These are phyloP conservation scores for Metalampra italica DNA, from an alignment of 2,888 invertebrate species.

Conservation along the genomic window DNA sequence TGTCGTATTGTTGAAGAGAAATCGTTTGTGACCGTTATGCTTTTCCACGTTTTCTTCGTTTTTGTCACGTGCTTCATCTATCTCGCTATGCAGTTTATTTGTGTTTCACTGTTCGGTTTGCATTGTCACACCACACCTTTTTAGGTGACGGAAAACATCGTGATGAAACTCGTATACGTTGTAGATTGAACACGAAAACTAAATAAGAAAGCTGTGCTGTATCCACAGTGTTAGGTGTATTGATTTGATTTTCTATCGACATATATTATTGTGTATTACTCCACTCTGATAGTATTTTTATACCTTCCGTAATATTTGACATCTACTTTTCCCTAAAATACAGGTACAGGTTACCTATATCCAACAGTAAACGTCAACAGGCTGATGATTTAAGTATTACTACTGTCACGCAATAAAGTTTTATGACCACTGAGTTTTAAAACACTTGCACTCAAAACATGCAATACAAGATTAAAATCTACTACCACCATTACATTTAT, in stretches of 20 bases:
- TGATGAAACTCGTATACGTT: no score
- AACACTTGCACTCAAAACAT: slow-evolving; percentile 1
- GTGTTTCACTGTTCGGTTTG: slow-evolving; percentile 2
- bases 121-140: no score
- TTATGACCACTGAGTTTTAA: not conserved
- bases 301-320: no score
- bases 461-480: slow-evolving; percentile 5
- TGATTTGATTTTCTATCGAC: no score
- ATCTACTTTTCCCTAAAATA: no score
- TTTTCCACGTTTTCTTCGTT: slow-evolving; percentile 53
- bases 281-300: no score
- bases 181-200: no score
- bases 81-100: slow-evolving; percentile 7
- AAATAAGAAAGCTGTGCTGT: no score
- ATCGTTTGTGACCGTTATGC: slow-evolving; percentile 52
- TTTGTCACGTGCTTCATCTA: slow-evolving; percentile 24
- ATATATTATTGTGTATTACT: no score
- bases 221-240: no score
- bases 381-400: not conserved
- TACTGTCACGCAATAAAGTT: not conserved
- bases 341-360: not conserved
- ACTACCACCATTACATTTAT: slow-evolving; percentile 6
- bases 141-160: no score
- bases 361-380: slow-evolving; percentile 5
- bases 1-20: slow-evolving; percentile 57